Percentiles rank a stretch among this genome's conserved stretches.
Conservation (phyloP, 2,888 invertebrate species). For the Papilio demoleus region DNA sequence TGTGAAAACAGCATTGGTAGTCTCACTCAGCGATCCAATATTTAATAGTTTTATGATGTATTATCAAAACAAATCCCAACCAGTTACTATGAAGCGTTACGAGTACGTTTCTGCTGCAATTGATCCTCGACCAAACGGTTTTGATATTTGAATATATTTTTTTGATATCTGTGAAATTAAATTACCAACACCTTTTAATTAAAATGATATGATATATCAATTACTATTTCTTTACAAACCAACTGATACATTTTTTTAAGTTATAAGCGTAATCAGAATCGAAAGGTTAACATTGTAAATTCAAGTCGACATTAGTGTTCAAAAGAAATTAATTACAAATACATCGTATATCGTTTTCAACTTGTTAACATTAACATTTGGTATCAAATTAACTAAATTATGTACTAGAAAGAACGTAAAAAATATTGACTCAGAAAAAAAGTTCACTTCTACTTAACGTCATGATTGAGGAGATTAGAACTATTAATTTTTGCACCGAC, state of each 20-base stretch:
- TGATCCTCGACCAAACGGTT: conserved; percentile 53
- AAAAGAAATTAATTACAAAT: conserved; percentile 5
- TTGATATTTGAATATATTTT: conserved; percentile 67
- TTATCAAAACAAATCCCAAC: conserved; percentile 83
- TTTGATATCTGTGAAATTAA: neutral
- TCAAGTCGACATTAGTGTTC: neutral
- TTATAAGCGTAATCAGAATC: neutral
- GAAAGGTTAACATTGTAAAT: neutral
- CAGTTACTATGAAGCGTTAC: conserved; percentile 75
- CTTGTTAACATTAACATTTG: conserved; percentile 1
- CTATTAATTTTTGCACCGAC: conserved; percentile 24
- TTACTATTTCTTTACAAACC: neutral
- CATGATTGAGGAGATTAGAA: conserved; percentile 25
- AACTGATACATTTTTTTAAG: neutral
- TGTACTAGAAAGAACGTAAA: neutral
- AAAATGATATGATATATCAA: too few relatives aligned
- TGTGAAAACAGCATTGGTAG: conserved; percentile 76
- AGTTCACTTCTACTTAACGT: conserved; percentile 18
- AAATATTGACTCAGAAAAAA: conserved; percentile 3
- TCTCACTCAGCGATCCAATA: conserved; percentile 84
- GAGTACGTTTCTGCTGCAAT: conserved; percentile 75
- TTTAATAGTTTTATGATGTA: conserved; percentile 85
- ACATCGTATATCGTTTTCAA: neutral
- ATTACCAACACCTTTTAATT: neutral
- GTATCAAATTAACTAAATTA: neutral